Percentiles rank a stretch among this genome's conserved stretches.
phyloP scores from a whole-genome alignment of 92 coral and sea anemone species.

The Bergia sp. region DNA sequence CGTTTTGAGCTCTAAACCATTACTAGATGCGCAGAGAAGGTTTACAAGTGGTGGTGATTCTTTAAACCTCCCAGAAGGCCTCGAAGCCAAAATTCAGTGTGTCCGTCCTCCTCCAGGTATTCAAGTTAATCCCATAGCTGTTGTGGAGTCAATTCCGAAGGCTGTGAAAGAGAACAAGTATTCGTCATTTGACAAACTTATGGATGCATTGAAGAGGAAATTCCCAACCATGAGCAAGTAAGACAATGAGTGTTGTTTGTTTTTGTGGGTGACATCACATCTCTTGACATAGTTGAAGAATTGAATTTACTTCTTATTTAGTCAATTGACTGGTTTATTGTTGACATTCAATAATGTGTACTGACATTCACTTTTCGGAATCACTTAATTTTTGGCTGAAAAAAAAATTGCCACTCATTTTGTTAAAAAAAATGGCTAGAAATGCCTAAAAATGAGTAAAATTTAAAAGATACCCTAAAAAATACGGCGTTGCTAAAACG shows the following conservation, averaged over 20 bases:
- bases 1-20: neutral
- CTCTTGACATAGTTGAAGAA: neutral
- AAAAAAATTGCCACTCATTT: no score
- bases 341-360: neutral
- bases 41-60: neutral
- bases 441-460: no score
- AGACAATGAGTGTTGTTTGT: neutral
- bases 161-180: constrained; percentile 44
- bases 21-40: neutral
- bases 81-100: neutral
- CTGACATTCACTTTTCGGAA: no score
- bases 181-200: constrained; percentile 75
- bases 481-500: no score
- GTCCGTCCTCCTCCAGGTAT: constrained; percentile 65
- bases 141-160: constrained; percentile 11
- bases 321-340: neutral
- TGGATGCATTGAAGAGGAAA: constrained; percentile 68
- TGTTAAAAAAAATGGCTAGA: no score
- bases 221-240: constrained; percentile 76
- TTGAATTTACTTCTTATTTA: no score
- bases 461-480: no score
- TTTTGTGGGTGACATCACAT: neutral
- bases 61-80: neutral
- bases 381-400: no score
- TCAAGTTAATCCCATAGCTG: constrained; percentile 36